phyloP scores from a whole-genome alignment of 1,140 invertebrate species.

The Magallana gigas region DNA sequence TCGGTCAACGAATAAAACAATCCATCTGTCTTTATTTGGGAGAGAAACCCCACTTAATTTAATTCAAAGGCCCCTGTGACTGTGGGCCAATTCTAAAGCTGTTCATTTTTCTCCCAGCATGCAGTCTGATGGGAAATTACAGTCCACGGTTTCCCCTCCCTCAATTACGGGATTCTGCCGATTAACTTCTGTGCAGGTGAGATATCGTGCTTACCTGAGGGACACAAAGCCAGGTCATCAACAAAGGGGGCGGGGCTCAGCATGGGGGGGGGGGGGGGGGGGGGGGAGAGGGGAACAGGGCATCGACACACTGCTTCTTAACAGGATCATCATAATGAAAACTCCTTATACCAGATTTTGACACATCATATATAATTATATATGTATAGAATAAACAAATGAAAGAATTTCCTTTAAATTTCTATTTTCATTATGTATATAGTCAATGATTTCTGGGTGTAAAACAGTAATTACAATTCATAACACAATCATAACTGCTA shows the following conservation, averaged over 20 bases:
- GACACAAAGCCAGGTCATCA: not conserved
- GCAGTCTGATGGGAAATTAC: not conserved
- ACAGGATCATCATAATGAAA: too few relatives aligned
- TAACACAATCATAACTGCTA: too few relatives aligned
- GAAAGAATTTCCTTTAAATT: too few relatives aligned
- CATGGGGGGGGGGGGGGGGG: not conserved
- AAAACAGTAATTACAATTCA: too few relatives aligned
- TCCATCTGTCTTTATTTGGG: too few relatives aligned
- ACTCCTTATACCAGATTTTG: too few relatives aligned
- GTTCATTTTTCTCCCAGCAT: constrained; percentile 28
- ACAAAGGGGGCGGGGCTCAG: not conserved
- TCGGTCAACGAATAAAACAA: too few relatives aligned
- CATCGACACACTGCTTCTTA: too few relatives aligned
- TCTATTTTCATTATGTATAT: too few relatives aligned
- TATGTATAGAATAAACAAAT: too few relatives aligned
- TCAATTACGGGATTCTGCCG: not conserved
- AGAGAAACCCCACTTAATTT: not conserved
- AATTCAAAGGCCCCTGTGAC: not conserved
- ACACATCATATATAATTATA: too few relatives aligned
- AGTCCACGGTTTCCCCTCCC: not conserved
- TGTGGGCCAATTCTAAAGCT: constrained; percentile 14
- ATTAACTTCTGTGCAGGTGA: constrained; percentile 8
- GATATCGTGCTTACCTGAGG: not conserved
- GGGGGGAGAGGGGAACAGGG: not conserved
- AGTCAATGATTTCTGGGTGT: too few relatives aligned